phyloP scores from a whole-genome alignment of 2,888 invertebrate genomes.

The Pasiphila rectangulata region DNA sequence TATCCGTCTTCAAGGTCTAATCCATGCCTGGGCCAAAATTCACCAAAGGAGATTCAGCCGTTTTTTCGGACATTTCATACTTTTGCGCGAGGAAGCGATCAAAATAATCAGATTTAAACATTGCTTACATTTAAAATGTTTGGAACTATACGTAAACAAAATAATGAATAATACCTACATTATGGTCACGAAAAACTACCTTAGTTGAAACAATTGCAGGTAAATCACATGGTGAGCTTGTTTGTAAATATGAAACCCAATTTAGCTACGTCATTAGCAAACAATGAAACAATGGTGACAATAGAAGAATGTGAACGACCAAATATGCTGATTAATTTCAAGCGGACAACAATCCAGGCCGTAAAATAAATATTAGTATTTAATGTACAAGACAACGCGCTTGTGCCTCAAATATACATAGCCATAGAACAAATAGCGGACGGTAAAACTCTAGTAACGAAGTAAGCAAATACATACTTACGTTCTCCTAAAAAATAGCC shows the following conservation, averaged over 20 bases:
- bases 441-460: background rate
- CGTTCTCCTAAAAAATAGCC: constrained; percentile 1
- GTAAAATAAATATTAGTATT: constrained; percentile 23
- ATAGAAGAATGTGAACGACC: constrained; percentile 21
- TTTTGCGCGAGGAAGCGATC: too few relatives aligned
- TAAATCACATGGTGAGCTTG: constrained; percentile 16
- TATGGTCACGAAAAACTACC: too few relatives aligned
- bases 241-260: constrained; percentile 21
- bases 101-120: too few relatives aligned
- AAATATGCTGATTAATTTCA: constrained; percentile 30
- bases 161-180: too few relatives aligned
- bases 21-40: too few relatives aligned
- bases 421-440: background rate
- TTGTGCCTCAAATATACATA: constrained; percentile 4
- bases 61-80: too few relatives aligned
- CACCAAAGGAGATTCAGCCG: too few relatives aligned
- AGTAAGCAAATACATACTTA: background rate
- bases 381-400: constrained; percentile 22
- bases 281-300: constrained; percentile 22
- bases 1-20: too few relatives aligned
- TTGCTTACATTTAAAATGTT: too few relatives aligned
- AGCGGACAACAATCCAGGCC: constrained; percentile 19
- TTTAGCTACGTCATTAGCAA: constrained; percentile 21
- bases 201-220: constrained; percentile 2
- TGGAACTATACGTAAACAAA: too few relatives aligned